Base-by-base conservation (phyloP, 1,140 invertebrate species). In the Antheraea pernyi region DNA sequence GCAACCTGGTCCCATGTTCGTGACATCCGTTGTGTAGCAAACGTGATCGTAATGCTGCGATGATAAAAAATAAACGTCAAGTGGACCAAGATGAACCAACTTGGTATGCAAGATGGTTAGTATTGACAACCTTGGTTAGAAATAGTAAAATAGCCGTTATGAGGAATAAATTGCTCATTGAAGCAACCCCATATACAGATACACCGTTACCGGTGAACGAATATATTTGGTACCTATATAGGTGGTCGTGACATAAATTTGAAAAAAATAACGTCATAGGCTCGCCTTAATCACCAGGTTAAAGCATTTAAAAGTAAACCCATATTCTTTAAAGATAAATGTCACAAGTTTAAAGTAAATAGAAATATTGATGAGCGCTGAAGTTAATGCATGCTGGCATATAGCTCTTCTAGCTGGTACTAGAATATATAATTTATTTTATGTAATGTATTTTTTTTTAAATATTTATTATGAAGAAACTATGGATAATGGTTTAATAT, bases 21-120 rank as follows among this genome's bases (percentile, higher is more conserved):
- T 77, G 71, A 90, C 83, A 84, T 91, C 89, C 89, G 89, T 77
- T 85, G 78, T 79, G 74, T 75, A 83, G 75, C 63, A 78, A 80
- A 88, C 88, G 84, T 90, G 86, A 84, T 80, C 76, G 80, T 76
- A 81, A 85, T 85, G 74, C 75, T 73, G 69, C 78, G 71, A 72
- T 74, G 72, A 72, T 69, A 67, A 66, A 67, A 76, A 53, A 70
- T 76, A 78, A 71, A 70, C 69, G 65, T 68, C 70, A 77, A 77
- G 69, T 76, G 70, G 75, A 77, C 67, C 71, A 67, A 70, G 58
- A 69, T 77, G 60, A 72, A 65, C 67, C 67, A 72, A 78, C 72
- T 85, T 84, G 72, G 75, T 80, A 84, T 84, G 78, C 85, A 65
- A 71, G 63, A 58, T 69, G 72, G 72, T 58, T 66, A 75, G 67